phyloP scores from a whole-genome alignment of 1,140 invertebrate genomes.

The Bombus soroeensis region DNA sequence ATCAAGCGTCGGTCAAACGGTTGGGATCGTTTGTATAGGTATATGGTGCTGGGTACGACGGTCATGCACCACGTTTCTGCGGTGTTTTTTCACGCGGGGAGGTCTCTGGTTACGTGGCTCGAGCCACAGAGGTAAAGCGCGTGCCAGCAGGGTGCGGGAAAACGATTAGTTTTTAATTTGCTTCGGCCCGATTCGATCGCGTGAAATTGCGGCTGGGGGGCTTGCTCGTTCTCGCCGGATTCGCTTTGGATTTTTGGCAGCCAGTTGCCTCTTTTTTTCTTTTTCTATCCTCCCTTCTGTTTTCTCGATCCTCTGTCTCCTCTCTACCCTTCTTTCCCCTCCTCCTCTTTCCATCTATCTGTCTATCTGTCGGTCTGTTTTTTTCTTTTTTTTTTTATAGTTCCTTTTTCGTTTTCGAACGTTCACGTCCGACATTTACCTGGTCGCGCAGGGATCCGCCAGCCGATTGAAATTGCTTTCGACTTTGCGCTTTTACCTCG shows the following conservation, averaged over 20 bases:
- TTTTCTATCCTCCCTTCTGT: background rate
- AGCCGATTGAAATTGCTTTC: constrained; percentile 60
- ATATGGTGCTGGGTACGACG: background rate
- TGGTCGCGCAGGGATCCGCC: constrained; percentile 4
- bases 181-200: constrained; percentile 68
- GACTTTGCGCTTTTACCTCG: constrained; percentile 54
- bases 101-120: constrained; percentile 33
- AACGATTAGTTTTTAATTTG: constrained; percentile 80
- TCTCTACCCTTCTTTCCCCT: background rate
- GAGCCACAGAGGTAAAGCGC: constrained; percentile 60
- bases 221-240: constrained; percentile 49
- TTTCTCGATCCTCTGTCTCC: background rate
- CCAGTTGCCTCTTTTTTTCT: constrained; percentile 21
- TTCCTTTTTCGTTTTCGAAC: constrained; percentile 18
- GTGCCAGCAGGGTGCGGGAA: constrained; percentile 67
- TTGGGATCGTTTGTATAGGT: constrained; percentile 37
- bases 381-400: background rate
- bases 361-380: background rate
- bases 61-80: background rate
- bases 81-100: constrained; percentile 38
- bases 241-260: constrained; percentile 64
- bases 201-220: constrained; percentile 73
- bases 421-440: constrained; percentile 51
- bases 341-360: background rate
- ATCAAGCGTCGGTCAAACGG: constrained; percentile 39